A percentile compares a stretch with the other conserved stretches of the same genome.
phyloP scores from a whole-genome alignment of 2,888 invertebrate species.

The Drosophila lacicola region DNA sequence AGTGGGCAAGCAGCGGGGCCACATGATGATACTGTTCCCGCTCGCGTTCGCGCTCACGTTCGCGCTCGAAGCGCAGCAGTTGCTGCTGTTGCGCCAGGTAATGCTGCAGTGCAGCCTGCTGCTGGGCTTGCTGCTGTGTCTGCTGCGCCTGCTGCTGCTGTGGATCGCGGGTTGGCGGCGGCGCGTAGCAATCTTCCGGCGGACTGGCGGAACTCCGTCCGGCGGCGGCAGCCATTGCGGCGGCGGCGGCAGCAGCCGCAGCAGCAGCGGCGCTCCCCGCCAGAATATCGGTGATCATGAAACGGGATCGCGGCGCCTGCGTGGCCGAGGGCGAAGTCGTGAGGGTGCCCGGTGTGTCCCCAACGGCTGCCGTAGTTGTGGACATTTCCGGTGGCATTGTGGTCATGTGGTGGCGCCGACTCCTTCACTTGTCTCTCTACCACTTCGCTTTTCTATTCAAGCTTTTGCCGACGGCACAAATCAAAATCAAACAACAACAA shows the following conservation, averaged over 20 bases:
- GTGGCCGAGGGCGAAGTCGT: slow-evolving; percentile 62
- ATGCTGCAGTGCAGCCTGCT: slow-evolving; percentile 80
- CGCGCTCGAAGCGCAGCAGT: slow-evolving; percentile 76
- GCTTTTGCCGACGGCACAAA: slow-evolving; percentile 53
- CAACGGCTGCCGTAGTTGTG: slow-evolving; percentile 78
- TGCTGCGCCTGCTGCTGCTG: slow-evolving; percentile 69
- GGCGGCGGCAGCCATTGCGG: slow-evolving; percentile 59
- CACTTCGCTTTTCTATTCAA: slow-evolving; percentile 9
- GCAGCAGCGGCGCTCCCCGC: slow-evolving; percentile 87
- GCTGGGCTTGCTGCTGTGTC: slow-evolving; percentile 62
- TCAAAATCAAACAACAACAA: slow-evolving; percentile 32
- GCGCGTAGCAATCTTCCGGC: slow-evolving; percentile 55
- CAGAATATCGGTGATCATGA: slow-evolving; percentile 96
- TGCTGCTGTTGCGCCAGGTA: slow-evolving; percentile 80
- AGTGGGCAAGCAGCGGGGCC: slow-evolving; percentile 63
- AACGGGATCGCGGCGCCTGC: slow-evolving; percentile 90
- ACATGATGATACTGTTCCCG: slow-evolving; percentile 66
- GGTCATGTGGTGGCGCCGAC: slow-evolving; percentile 74
- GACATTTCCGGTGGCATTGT: slow-evolving; percentile 84
- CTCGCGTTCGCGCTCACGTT: slow-evolving; percentile 61
- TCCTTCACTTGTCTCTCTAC: slow-evolving; percentile 28
- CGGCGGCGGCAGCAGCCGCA: slow-evolving; percentile 71
- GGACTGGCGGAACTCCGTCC: slow-evolving; percentile 62
- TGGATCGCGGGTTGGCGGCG: slow-evolving; percentile 52
- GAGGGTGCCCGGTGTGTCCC: slow-evolving; percentile 69